phyloP scores from a whole-genome alignment of 2,113 vertebrate species.

The Felis catus region DNA sequence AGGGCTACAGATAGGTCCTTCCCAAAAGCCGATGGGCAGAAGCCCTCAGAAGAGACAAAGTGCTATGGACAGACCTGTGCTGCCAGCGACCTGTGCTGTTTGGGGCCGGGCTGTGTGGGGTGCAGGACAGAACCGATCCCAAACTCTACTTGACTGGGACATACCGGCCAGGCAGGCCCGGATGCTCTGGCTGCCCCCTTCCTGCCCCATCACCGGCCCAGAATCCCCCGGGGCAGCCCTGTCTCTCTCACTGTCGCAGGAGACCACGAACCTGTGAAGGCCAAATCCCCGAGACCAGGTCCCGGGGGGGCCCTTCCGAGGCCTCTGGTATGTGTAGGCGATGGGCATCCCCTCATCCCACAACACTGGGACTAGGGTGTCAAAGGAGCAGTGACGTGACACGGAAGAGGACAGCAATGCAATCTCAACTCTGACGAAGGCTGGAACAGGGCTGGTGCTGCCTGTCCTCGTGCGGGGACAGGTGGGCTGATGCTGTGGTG shows the following conservation, averaged over 20 bases:
- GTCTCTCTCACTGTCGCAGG: background rate
- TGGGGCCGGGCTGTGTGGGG: background rate
- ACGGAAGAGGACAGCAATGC: too few relatives aligned
- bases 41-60: background rate
- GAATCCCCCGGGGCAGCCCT: background rate
- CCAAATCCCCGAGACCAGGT: background rate
- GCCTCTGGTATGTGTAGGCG: background rate
- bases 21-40: background rate
- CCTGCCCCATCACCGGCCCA: background rate
- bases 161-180: rapidly evolving
- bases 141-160: background rate
- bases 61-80: rapidly evolving
- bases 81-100: background rate
- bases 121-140: background rate
- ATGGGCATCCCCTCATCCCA: background rate
- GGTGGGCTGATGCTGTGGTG: background rate
- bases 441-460: too few relatives aligned
- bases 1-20: background rate
- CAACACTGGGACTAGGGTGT: rapidly evolving
- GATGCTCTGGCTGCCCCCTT: background rate
- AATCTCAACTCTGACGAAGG: rapidly evolving
- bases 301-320: background rate
- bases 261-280: background rate
- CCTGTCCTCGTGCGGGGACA: background rate
- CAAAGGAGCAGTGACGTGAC: rapidly evolving